A percentile compares a stretch with the other conserved stretches of the same genome.
Evolutionary conservation across 2,113 vertebrate genomes (phyloP).

Genomic region (Malurus cyaneus): DNA sequence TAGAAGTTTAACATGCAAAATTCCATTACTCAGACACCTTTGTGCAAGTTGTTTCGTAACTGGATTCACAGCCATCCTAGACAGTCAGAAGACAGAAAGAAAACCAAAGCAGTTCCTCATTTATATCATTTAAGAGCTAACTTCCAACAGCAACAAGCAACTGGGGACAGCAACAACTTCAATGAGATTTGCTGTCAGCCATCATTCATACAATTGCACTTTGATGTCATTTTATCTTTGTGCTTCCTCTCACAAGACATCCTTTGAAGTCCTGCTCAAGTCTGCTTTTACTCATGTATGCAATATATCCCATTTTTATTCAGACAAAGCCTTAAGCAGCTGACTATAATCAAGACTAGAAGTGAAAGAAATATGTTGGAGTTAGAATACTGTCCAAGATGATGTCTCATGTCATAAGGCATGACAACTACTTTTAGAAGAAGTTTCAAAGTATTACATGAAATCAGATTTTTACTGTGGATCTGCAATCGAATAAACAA

Average conservation of each 20-base stretch:
- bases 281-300: background rate
- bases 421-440: background rate
- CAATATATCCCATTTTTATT: background rate
- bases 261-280: background rate
- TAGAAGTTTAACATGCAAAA: background rate
- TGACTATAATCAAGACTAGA: background rate
- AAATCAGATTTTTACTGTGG: background rate
- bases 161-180: background rate
- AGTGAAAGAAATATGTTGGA: background rate
- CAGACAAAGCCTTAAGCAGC: background rate
- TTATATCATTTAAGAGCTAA: background rate
- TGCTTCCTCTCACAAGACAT: background rate
- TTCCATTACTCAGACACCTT: background rate
- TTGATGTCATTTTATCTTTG: background rate
- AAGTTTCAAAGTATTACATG: background rate
- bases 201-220: background rate
- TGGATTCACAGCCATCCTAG: background rate
- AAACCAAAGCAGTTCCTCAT: background rate
- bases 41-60: background rate
- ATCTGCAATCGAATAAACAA: background rate
- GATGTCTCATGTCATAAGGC: background rate
- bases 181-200: background rate
- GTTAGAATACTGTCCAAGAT: background rate
- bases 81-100: background rate
- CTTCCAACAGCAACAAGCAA: background rate